Percentiles rank a stretch among this genome's conserved stretches.
These are phyloP conservation scores for Microcebus griseorufus DNA, from an alignment of 2,113 vertebrate species.

Conservation along the genomic window DNA sequence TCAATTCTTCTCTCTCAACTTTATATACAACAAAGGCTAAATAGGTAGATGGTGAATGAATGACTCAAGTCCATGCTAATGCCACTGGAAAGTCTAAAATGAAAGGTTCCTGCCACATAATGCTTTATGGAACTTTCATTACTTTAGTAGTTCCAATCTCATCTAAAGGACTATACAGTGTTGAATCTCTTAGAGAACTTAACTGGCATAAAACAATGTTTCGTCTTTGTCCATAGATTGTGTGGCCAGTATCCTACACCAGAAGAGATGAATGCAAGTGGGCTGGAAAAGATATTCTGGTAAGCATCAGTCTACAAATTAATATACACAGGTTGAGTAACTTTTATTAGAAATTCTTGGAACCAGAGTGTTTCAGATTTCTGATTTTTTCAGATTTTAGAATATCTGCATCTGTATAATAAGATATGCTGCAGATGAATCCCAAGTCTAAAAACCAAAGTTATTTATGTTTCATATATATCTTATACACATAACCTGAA, in stretches of 20 bases:
- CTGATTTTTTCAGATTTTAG: background rate
- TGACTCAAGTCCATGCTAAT: background rate
- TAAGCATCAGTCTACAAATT: conserved; percentile 83
- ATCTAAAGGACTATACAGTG: background rate
- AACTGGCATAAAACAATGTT: conserved; percentile 68
- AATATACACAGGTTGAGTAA: background rate
- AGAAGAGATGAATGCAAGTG: conserved; percentile 97
- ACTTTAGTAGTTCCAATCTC: background rate
- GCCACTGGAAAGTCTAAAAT: background rate
- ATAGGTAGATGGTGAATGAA: background rate
- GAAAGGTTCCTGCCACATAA: background rate
- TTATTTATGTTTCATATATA: background rate
- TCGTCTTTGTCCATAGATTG: conserved; percentile 89
- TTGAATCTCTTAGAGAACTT: background rate
- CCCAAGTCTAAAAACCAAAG: background rate
- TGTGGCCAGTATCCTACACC: conserved; percentile 93
- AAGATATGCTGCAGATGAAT: background rate
- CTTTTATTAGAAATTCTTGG: background rate
- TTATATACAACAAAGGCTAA: background rate
- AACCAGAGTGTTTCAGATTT: background rate
- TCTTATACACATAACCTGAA: background rate
- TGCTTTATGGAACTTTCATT: background rate
- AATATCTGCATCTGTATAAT: background rate
- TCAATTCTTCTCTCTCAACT: background rate
- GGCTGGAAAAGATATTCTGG: conserved; percentile 97